Conservation (phyloP, 1,140 invertebrate species). For the Drosophila neocordata region DNA sequence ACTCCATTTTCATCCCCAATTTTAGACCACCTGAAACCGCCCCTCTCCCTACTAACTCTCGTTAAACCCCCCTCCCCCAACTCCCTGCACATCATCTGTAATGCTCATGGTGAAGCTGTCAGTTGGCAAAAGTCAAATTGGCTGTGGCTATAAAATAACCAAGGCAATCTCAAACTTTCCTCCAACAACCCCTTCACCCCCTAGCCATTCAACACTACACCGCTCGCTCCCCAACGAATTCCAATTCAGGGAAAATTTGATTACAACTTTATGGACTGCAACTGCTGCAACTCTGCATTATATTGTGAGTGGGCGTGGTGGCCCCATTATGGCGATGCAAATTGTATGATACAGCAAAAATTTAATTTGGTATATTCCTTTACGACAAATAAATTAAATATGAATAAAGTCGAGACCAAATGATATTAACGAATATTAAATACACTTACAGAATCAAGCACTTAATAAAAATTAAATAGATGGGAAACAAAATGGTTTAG, state of each 20-base stretch:
- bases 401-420: background rate
- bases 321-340: background rate
- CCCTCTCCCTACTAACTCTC: background rate
- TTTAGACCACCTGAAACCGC: background rate
- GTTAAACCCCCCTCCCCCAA: no score
- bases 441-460: background rate
- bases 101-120: constrained; percentile 12
- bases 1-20: background rate
- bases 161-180: constrained; percentile 14
- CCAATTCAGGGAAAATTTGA: constrained; percentile 1
- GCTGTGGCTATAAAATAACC: constrained; percentile 20
- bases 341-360: constrained; percentile 8
- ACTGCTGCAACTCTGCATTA: background rate
- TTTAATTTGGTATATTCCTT: background rate
- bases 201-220: background rate
- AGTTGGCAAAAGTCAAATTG: constrained; percentile 20
- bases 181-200: background rate
- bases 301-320: background rate
- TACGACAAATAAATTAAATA: constrained; percentile 3
- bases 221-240: background rate
- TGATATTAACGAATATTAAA: background rate
- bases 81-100: constrained; percentile 12
- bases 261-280: constrained; percentile 10
- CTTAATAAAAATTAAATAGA: no score
- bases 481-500: no score